Evolutionary conservation across 2,888 invertebrate species (phyloP).

Genomic region (Idaea aversata): DNA sequence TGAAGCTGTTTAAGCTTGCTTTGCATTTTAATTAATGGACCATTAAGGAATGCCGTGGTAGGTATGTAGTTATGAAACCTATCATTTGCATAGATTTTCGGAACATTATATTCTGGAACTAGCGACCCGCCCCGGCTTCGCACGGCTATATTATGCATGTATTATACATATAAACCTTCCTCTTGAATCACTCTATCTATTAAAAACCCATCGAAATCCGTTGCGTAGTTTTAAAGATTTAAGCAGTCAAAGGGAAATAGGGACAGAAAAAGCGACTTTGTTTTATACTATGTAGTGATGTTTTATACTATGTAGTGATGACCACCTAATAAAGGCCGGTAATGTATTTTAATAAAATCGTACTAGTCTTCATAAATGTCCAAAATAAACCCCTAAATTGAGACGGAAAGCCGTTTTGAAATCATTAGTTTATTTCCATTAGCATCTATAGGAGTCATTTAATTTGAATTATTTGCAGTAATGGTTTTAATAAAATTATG

Average conservation of each 20-base stretch:
- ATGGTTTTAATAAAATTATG: background rate
- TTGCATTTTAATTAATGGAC: background rate
- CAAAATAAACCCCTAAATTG: background rate
- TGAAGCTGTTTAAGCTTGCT: constrained; percentile 1
- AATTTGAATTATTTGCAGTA: background rate
- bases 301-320: too few species aligned
- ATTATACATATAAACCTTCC: too few species aligned
- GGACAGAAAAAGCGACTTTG: too few species aligned
- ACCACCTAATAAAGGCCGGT: background rate
- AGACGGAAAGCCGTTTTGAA: background rate
- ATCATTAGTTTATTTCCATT: background rate
- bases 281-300: too few species aligned
- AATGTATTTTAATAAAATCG: background rate
- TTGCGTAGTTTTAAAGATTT: too few species aligned
- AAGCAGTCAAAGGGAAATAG: too few species aligned
- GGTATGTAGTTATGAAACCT: background rate
- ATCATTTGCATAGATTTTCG: background rate
- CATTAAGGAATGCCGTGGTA: background rate
- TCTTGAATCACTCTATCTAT: too few species aligned
- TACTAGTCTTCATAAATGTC: background rate
- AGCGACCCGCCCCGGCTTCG: too few species aligned
- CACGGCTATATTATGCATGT: too few species aligned
- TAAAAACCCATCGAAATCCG: too few species aligned
- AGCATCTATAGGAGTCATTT: background rate
- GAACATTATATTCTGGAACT: background rate